A percentile compares a stretch with the other conserved stretches of the same genome.
Evolutionary conservation across 2,888 invertebrate genomes (phyloP).

Genomic region (Hydrotaea diabolus): DNA sequence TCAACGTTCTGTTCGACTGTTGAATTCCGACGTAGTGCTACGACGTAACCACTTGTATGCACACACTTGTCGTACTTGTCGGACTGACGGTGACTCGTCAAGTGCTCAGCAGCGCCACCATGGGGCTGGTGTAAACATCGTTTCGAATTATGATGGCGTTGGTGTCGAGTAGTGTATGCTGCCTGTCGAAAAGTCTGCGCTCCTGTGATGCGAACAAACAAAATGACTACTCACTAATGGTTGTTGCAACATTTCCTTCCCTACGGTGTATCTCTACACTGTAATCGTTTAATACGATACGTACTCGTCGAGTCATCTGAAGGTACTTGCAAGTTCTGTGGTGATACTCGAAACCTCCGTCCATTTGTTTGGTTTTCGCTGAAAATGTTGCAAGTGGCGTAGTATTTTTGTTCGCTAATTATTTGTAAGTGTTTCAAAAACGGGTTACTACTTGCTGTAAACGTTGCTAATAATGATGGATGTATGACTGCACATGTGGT

Average conservation of each 20-base stretch:
- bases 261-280: not conserved
- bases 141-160: not conserved
- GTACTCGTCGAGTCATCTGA: not conserved
- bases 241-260: conserved; percentile 42
- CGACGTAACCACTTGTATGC: too few relatives aligned
- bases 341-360: not conserved
- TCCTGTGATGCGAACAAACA: conserved; percentile 79
- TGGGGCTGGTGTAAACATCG: not conserved
- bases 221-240: conserved; percentile 77
- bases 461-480: too few relatives aligned
- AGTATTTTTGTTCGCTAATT: not conserved
- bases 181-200: conserved; percentile 71
- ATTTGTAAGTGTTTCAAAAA: not conserved
- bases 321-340: not conserved
- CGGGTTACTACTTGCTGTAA: not conserved
- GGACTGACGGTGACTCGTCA: not conserved
- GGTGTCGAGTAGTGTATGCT: not conserved
- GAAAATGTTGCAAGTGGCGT: not conserved
- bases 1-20: not conserved
- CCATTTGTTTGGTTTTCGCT: not conserved
- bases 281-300: conserved; percentile 4
- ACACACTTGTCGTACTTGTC: too few relatives aligned
- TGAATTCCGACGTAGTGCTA: too few relatives aligned
- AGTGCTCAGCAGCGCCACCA: not conserved
- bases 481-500: too few relatives aligned